Percentiles rank a stretch among this genome's conserved stretches.
Evolutionary conservation across 2,797 vertebrate species (phyloP).

Genomic region (Enteromius afrohamiltoni): DNA sequence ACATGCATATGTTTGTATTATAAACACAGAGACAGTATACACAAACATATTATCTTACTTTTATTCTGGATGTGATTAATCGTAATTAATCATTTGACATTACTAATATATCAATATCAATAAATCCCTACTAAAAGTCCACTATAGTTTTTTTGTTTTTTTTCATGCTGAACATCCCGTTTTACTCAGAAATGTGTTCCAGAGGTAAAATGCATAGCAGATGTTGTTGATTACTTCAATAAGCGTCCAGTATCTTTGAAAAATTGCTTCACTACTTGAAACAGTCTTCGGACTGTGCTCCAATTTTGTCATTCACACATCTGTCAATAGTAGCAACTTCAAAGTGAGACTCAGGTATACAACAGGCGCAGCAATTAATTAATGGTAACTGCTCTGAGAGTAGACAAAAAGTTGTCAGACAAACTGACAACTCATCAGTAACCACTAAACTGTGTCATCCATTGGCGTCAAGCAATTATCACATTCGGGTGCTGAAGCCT

Average conservation of each 20-base stretch:
- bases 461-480: neutral
- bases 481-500: neutral
- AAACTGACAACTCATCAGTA: constrained; percentile 24
- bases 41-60: too few species aligned
- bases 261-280: neutral
- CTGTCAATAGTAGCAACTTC: neutral
- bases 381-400: too few species aligned
- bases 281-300: neutral
- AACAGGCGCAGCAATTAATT: neutral
- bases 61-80: too few species aligned
- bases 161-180: neutral
- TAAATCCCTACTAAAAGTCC: too few species aligned
- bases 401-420: too few species aligned
- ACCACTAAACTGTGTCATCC: constrained; percentile 13
- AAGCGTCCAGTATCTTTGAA: neutral
- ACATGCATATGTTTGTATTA: too few species aligned
- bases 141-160: neutral
- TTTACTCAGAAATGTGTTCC: neutral
- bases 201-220: too few species aligned
- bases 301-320: constrained; percentile 10
- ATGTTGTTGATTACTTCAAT: neutral
- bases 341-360: constrained; percentile 12
- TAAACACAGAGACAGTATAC: too few species aligned
- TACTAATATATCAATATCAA: too few species aligned
- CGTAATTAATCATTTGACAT: too few species aligned